phyloP scores from a whole-genome alignment of 2,888 invertebrate genomes.

The Drosophila infuscata region DNA sequence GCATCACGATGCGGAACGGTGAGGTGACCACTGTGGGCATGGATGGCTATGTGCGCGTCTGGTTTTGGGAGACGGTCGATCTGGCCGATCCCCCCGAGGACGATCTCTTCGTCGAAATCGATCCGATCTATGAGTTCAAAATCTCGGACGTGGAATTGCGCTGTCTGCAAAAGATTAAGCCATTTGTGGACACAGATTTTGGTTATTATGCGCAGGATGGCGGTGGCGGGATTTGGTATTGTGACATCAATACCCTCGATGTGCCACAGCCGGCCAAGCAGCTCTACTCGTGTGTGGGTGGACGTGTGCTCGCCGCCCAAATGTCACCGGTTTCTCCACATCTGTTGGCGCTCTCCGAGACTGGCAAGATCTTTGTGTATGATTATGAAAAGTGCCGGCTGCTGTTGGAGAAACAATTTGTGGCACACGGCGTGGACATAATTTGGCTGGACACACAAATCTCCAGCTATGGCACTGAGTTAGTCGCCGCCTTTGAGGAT shows the following conservation, averaged over 20 bases:
- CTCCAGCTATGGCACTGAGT: conserved; percentile 88
- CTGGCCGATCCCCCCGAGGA: conserved; percentile 93
- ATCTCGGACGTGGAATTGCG: conserved; percentile 85
- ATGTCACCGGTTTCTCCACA: conserved; percentile 89
- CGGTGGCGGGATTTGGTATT: conserved; percentile 92
- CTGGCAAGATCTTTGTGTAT: conserved; percentile 91
- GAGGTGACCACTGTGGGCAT: conserved; percentile 86
- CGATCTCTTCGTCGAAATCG: conserved; percentile 91
- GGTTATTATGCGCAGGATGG: conserved; percentile 94
- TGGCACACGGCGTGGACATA: conserved; percentile 86
- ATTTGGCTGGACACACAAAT: conserved; percentile 90
- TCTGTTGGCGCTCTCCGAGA: conserved; percentile 90
- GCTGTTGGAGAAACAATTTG: conserved; percentile 88
- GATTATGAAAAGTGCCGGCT: conserved; percentile 88
- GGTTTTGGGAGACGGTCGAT: conserved; percentile 97
- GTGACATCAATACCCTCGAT: conserved; percentile 88
- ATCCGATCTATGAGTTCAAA: conserved; percentile 93
- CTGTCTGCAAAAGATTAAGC: conserved; percentile 78
- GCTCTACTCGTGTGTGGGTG: conserved; percentile 91
- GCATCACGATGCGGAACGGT: conserved; percentile 82
- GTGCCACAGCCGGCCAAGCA: conserved; percentile 85
- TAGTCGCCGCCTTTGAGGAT: conserved; percentile 90
- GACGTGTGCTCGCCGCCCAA: conserved; percentile 89
- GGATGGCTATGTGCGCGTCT: conserved; percentile 92
- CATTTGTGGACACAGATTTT: conserved; percentile 85